Conservation (phyloP, 2,113 vertebrate species). For the Cyprinodon brontotheroides region DNA sequence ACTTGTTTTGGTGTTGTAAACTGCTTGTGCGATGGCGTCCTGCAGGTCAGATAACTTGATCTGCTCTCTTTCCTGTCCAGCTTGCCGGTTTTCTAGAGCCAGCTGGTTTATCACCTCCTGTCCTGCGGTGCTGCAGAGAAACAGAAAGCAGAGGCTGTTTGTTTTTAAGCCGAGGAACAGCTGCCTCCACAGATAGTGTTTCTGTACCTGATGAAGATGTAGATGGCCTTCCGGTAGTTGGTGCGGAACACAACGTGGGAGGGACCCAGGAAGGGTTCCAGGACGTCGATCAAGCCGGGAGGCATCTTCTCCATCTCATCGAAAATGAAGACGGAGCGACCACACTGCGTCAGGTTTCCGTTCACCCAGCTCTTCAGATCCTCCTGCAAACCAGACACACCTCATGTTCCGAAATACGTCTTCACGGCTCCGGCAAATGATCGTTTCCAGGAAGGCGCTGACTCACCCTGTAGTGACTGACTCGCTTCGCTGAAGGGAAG, state of each 20-base stretch:
- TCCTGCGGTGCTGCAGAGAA: slow-evolving; percentile 84
- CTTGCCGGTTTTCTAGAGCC: slow-evolving; percentile 79
- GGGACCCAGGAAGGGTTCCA: slow-evolving; percentile 88
- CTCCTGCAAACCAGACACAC: slow-evolving; percentile 65
- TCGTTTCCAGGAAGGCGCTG: no score
- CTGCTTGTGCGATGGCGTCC: slow-evolving; percentile 72
- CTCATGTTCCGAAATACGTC: no score
- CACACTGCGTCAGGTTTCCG: slow-evolving; percentile 89
- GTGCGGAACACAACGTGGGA: slow-evolving; percentile 90
- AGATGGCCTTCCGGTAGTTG: slow-evolving; percentile 97
- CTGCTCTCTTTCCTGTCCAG: slow-evolving; percentile 87
- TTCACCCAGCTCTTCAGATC: slow-evolving; percentile 88
- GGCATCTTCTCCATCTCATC: slow-evolving; percentile 97
- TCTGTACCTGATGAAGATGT: slow-evolving; percentile 91
- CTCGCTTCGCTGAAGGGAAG: slow-evolving; percentile 80
- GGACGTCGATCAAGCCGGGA: slow-evolving; percentile 85
- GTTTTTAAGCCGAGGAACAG: no score
- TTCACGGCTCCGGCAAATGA: no score
- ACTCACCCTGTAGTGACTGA: slow-evolving; percentile 85
- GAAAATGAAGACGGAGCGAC: slow-evolving; percentile 91
- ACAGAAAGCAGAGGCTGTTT: background rate
- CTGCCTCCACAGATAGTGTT: background rate
- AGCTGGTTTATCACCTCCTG: slow-evolving; percentile 85
- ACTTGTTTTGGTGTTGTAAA: slow-evolving; percentile 85
- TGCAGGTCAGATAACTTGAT: slow-evolving; percentile 83